Conservation (phyloP, 2,888 invertebrate species). For the Petrolisthes manimaculis region DNA sequence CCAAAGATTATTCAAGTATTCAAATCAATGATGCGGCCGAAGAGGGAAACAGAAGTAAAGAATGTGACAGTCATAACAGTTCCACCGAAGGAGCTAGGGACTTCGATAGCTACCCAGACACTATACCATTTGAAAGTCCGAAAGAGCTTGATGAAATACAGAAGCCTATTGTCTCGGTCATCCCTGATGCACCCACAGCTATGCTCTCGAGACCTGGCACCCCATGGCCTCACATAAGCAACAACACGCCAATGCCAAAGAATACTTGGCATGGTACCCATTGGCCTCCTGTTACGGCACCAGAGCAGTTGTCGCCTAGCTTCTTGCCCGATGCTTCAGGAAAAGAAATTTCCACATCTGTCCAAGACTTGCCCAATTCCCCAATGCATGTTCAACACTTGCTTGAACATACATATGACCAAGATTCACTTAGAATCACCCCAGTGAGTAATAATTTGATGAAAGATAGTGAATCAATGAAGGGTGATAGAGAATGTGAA, state of each 20-base stretch:
- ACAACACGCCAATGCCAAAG: neutral
- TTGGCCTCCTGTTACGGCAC: neutral
- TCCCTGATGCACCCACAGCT: neutral
- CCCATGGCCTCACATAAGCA: neutral
- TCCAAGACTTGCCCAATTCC: no score
- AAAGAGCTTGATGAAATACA: no score
- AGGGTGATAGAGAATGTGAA: no score
- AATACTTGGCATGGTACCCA: slow-evolving; percentile 5
- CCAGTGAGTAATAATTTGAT: no score
- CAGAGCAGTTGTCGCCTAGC: neutral
- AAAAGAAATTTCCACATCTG: no score
- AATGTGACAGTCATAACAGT: neutral
- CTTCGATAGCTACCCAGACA: neutral
- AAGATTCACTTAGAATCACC: no score
- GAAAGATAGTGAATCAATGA: no score
- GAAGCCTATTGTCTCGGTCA: neutral
- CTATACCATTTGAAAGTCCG: neutral
- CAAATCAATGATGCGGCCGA: neutral
- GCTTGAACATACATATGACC: no score
- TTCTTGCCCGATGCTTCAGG: no score
- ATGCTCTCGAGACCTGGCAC: neutral
- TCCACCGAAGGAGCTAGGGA: neutral
- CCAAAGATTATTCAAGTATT: neutral
- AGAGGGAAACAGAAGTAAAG: neutral
- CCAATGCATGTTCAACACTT: no score